Percentiles rank a stretch among this genome's conserved stretches.
These are phyloP conservation scores for Eudasyphora cyanicolor DNA, from an alignment of 2,888 invertebrate species.

Conservation along the genomic window DNA sequence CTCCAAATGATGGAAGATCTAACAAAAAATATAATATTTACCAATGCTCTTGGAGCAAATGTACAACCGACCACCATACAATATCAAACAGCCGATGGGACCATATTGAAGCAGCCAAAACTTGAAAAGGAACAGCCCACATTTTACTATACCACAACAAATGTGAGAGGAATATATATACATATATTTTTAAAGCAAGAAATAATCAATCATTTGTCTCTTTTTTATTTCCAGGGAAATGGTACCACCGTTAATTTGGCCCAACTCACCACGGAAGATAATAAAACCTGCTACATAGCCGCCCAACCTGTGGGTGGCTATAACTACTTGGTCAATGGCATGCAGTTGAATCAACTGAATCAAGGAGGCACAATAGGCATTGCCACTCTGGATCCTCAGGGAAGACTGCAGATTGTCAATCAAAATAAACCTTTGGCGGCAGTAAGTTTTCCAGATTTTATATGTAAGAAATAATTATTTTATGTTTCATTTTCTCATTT, in stretches of 20 bases:
- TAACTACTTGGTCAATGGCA: slow-evolving; percentile 92
- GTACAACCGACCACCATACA: slow-evolving; percentile 84
- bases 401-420: slow-evolving; percentile 79
- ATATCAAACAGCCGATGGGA: slow-evolving; percentile 85
- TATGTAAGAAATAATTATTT: neutral
- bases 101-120: slow-evolving; percentile 83
- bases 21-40: slow-evolving; percentile 82
- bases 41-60: slow-evolving; percentile 82
- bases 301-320: slow-evolving; percentile 86
- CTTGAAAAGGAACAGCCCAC: slow-evolving; percentile 85
- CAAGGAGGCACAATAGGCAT: slow-evolving; percentile 82
- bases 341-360: slow-evolving; percentile 83
- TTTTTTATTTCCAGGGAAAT: slow-evolving; percentile 74
- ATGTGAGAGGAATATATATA: slow-evolving; percentile 70
- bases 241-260: slow-evolving; percentile 86
- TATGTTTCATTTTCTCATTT: neutral
- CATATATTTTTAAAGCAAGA: neutral
- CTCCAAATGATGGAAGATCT: slow-evolving; percentile 76
- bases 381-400: slow-evolving; percentile 79
- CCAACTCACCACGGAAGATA: slow-evolving; percentile 83
- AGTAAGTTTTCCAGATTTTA: slow-evolving; percentile 69
- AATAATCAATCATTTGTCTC: neutral
- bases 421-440: slow-evolving; percentile 79
- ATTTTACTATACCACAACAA: slow-evolving; percentile 84
- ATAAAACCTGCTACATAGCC: slow-evolving; percentile 87